These are phyloP conservation scores for Coleophora deauratella DNA, from an alignment of 2,888 invertebrate species.

Conservation along the genomic window DNA sequence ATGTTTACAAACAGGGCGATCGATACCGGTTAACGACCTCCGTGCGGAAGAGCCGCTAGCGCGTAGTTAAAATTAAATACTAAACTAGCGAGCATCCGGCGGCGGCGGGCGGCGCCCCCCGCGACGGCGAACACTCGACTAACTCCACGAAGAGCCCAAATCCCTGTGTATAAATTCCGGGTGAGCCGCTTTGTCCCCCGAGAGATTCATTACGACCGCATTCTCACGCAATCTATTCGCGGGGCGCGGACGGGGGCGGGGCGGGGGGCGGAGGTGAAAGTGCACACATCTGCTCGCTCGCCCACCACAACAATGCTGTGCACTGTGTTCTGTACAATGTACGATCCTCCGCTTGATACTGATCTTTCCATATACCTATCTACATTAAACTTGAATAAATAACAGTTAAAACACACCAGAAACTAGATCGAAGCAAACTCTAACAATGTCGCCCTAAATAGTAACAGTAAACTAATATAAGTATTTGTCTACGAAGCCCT, in stretches of 20 bases:
- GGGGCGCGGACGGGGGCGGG: neutral
- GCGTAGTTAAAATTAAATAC: neutral
- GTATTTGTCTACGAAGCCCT: no score
- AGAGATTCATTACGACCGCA: constrained; percentile 36
- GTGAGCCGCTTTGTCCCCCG: constrained; percentile 21
- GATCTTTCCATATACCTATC: no score
- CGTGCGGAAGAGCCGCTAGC: constrained; percentile 11
- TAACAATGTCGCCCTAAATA: no score
- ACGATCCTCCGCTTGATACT: no score
- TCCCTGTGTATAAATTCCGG: constrained; percentile 21
- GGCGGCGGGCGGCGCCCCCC: no score
- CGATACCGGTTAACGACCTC: constrained; percentile 46
- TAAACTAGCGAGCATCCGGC: no score
- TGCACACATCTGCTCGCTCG: constrained; percentile 42
- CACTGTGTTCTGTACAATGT: neutral
- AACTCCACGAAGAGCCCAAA: constrained; percentile 3
- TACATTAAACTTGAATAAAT: no score
- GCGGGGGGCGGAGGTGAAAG: constrained; percentile 57
- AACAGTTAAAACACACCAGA: no score
- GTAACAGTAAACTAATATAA: no score
- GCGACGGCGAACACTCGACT: neutral
- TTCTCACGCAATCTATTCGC: constrained; percentile 40
- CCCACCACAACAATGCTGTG: constrained; percentile 4
- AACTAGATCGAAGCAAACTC: no score
- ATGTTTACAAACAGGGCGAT: constrained; percentile 67